A percentile compares a stretch with the other conserved stretches of the same genome.
Evolutionary conservation across 2,797 vertebrate genomes (phyloP).

Genomic region (Phaenicophaeus curvirostris): DNA sequence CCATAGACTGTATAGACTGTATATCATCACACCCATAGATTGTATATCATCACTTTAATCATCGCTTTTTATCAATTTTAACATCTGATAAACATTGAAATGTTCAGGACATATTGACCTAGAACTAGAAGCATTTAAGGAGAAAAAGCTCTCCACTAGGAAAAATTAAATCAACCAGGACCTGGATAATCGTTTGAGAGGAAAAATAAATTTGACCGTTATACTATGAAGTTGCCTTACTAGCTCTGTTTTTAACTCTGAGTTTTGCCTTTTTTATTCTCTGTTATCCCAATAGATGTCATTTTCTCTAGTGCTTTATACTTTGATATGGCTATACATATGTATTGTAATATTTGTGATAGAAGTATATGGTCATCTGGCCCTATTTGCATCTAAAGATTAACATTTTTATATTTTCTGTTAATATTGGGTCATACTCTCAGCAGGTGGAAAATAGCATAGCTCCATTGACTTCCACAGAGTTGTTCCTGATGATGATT

Average conservation of each 20-base stretch:
- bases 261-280: neutral
- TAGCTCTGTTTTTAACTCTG: neutral
- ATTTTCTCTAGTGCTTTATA: neutral
- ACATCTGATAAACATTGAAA: neutral
- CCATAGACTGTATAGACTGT: neutral
- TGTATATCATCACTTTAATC: neutral
- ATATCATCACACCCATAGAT: neutral
- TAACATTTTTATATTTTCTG: neutral
- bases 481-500: neutral
- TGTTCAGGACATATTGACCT: neutral
- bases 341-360: neutral
- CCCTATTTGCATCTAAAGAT: neutral
- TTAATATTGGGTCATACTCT: neutral
- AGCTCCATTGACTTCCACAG: neutral
- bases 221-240: neutral
- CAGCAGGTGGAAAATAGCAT: neutral
- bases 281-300: neutral
- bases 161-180: constrained; percentile 13
- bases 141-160: constrained; percentile 1
- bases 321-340: neutral
- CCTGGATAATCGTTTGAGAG: neutral
- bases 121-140: neutral
- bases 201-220: constrained; percentile 6
- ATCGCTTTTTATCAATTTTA: neutral
- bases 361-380: neutral